phyloP scores from a whole-genome alignment of 1,140 invertebrate species.

The Neodiprion lecontei region DNA sequence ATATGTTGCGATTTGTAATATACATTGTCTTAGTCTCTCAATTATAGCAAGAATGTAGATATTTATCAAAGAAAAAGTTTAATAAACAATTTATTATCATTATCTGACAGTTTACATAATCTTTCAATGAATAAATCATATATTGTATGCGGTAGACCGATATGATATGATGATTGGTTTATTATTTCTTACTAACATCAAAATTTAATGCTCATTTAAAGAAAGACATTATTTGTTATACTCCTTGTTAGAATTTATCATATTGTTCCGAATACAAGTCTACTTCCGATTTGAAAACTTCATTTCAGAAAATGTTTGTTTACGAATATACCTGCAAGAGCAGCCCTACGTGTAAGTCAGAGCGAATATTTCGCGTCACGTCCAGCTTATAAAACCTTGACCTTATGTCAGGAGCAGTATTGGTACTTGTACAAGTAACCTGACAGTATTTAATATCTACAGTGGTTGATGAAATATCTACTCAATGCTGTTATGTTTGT shows the following conservation, averaged over 20 bases:
- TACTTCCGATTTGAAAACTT: too few species aligned
- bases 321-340: too few species aligned
- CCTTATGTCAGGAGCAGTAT: too few species aligned
- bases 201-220: background rate
- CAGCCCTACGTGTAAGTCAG: too few species aligned
- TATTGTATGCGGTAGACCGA: background rate
- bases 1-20: constrained; percentile 5
- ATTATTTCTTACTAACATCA: too few species aligned
- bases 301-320: too few species aligned
- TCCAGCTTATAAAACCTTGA: too few species aligned
- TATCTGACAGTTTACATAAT: background rate
- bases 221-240: background rate
- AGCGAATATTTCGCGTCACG: too few species aligned
- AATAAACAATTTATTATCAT: constrained; percentile 6
- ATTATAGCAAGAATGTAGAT: constrained; percentile 3
- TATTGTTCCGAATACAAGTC: too few species aligned
- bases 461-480: background rate
- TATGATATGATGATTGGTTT: too few species aligned
- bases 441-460: background rate
- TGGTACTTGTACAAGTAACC: background rate
- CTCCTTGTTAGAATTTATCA: background rate
- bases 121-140: background rate
- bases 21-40: background rate
- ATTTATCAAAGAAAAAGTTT: background rate
- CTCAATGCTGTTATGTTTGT: background rate